Base-by-base conservation (phyloP, 2,888 invertebrate genomes). In the Orchestes rusci region DNA sequence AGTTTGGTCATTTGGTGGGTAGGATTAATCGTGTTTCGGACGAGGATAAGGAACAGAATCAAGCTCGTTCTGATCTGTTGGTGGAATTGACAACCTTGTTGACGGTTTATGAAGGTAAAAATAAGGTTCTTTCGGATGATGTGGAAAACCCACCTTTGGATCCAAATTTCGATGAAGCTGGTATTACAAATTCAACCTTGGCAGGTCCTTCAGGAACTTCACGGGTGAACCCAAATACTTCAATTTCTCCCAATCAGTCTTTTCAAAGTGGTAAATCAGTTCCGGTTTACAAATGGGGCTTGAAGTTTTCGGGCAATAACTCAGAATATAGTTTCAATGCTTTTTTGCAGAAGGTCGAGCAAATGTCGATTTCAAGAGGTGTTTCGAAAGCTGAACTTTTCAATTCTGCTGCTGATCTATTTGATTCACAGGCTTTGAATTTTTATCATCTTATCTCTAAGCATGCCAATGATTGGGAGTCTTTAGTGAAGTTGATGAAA, bases 391-490 rank as follows among this genome's bases (percentile, higher is more conserved):
- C 23, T 10, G 23, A 23, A 7, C 23, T 23, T 23, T 23, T 23
- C 8, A 5, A 23, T 23, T 5, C 23, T 7, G 23, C 23, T 23
- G 5, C 23, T 23, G 23, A 23, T 23, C 23, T 23, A 8, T 23
- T 23, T 23, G 23, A 23, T 5, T 23, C 23, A 23, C 5, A n/a
- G n/a, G n/a, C n/a, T n/a, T n/a, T n/a, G n/a, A n/a, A n/a, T n/a
- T n/a, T n/a, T n/a, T n/a, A n/a, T 23, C 23, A 31, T 31, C 12
- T 31, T 8, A 12, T 31, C 12, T 12, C 32, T 8, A 31, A n/a
- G 12, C 12, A 35, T 35, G 35, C 35, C 16, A 7, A 7, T 7
- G 35, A 35, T 18, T 35, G 35, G 35, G 16, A 35, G 13, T 7
- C 12, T 5, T 16, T 35, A 18, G 12, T 35, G 5, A n/a, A 16